These are phyloP conservation scores for Taenaris catops DNA, from an alignment of 2,888 invertebrate genomes.

Conservation along the genomic window DNA sequence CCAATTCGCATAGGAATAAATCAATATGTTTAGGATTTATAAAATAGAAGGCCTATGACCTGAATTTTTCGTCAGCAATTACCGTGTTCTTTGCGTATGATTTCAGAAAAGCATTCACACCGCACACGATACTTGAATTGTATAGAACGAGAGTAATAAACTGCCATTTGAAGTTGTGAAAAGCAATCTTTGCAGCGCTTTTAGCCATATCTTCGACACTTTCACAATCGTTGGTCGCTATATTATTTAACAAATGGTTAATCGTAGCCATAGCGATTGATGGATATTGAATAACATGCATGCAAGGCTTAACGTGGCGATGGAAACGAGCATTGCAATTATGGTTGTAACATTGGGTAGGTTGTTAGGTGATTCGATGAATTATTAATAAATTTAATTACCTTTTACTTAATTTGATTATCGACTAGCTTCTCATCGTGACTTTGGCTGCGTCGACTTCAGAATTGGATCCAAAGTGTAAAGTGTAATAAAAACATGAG, in stretches of 20 bases:
- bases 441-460: too few relatives aligned
- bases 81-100: slow-evolving; percentile 41
- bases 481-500: too few relatives aligned
- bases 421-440: too few relatives aligned
- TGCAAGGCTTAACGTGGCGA: slow-evolving; percentile 13
- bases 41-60: too few relatives aligned
- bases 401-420: too few relatives aligned
- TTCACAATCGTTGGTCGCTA: slow-evolving; percentile 14
- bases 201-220: slow-evolving; percentile 34
- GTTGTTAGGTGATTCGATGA: too few relatives aligned
- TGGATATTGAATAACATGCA: slow-evolving; percentile 22
- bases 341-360: slow-evolving; percentile 16
- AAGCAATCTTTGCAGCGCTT: slow-evolving; percentile 46
- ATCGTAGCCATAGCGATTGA: slow-evolving; percentile 17
- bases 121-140: slow-evolving; percentile 40
- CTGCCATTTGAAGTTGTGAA: slow-evolving; percentile 48
- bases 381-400: too few relatives aligned
- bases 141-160: slow-evolving; percentile 49
- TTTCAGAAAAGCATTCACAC: slow-evolving; percentile 41
- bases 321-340: slow-evolving; percentile 23
- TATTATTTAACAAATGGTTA: slow-evolving; percentile 9
- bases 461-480: too few relatives aligned
- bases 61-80: slow-evolving; percentile 34
- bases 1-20: too few relatives aligned
- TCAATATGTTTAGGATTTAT: too few relatives aligned